Evolutionary conservation across 1,140 invertebrate species (phyloP), one percentile per base, ranked within the genome.

Genomic region (Papilio machaon): DNA sequence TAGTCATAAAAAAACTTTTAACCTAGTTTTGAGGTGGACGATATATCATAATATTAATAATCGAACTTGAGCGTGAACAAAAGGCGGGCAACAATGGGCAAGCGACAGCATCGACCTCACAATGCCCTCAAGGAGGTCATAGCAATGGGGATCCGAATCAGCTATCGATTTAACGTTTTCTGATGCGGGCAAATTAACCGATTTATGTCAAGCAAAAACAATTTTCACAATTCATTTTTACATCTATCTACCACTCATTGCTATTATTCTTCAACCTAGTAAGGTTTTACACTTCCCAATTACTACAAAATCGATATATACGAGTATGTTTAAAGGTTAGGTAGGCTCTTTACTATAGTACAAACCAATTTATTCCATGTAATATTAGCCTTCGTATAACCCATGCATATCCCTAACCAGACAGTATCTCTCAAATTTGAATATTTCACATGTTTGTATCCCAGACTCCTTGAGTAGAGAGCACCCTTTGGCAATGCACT

Each of bases 21-120:
- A 78, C 76, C 76, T 43, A 78, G 13, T 78, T 78, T 60, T n/a
- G 1, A 38, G 47, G 76, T 60, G 76, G 15, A 23, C 54, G 77
- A 79, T 79, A 79, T 79, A 79, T 79, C 77, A 79, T 79, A 67
- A 79, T 79, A 79, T 79, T 79, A 79, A 79, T 79, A 79, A 79
- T 58, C 58, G 58, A 79, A 79, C 77, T 79, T 64, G 77, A 64
- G 58, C 58, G 58, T 7, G 77, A 79, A 79, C 77, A 79, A 79
- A 64, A 46, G 77, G 54, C 58, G 38, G 54, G 9, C 43, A 60
- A 79, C 77, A 79, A 79, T 79, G 19, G 77, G 52, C 58, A 38
- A 38, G n/a, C 77, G 77, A 38, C 74, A 23, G 9, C 74, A 76
- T 11, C 52, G 49, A 46, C 77, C 13, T 64, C 77, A 79, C 77